Evolutionary conservation across 1,140 invertebrate species (phyloP), one percentile per base, ranked within the genome.

Genomic region (Subanguina moxae): DNA sequence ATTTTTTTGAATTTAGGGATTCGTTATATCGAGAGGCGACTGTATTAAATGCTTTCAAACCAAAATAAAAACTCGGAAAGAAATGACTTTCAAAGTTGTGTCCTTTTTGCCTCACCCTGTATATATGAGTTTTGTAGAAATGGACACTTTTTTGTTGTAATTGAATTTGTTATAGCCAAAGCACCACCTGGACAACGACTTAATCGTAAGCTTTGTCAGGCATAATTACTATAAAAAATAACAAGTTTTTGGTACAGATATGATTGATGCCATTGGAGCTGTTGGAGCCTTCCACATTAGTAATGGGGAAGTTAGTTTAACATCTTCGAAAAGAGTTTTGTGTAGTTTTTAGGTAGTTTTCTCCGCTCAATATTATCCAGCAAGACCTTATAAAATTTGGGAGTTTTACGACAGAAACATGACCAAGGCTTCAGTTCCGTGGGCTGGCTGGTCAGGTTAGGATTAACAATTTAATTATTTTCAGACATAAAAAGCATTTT

Each of bases 321-420:
- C n/a, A 65, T 1, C 63, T 59, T 56, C 7, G n/a, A 8, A 3
- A 63, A 64, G 3, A 64, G 3, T 21, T 61, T 61, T 61, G 8
- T 7, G 15, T 52, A 15, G 3, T 15, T 13, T 48, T 11, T 56
- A 78, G 78, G 78, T 80, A 0, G 63, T 68, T 0, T 80, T 80
- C 62, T 82, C 80, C 30, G 76, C 80, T 21, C 73, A 80, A 65
- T 81, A 81, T 65, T 81, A 81, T 63, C 79, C 79, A n/a, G 64
- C 79, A 23, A 57, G 78, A 45, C 79, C 79, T 38, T 81, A 78
- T 67, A 82, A 82, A 65, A 81, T 81, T 43, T 81, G 79, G 79
- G 79, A 81, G 59, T 81, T 81, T 64, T 81, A 81, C 52, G 79
- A 81, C 65, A 71, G 79, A 28, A 81, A 81, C 67, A 81, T 81